These are phyloP conservation scores for Heterocephalus glaber DNA, from an alignment of 2,113 vertebrate species.

Conservation along the genomic window DNA sequence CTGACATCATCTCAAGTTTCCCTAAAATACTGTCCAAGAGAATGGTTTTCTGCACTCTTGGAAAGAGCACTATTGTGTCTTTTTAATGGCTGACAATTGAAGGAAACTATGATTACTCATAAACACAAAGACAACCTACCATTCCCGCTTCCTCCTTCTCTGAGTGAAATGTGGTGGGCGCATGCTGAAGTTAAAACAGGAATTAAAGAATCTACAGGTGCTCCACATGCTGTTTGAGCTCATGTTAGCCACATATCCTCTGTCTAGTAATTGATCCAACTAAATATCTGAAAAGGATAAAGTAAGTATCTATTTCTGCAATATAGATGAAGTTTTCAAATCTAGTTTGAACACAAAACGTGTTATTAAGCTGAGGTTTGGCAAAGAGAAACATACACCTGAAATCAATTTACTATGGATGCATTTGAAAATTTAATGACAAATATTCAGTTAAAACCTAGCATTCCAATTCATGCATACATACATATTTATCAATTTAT, in stretches of 20 bases:
- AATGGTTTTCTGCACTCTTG: slow-evolving; percentile 22
- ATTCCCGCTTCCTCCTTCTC: neutral
- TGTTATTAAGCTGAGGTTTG: slow-evolving; percentile 29
- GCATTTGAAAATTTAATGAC: slow-evolving; percentile 53
- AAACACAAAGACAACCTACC: slow-evolving; percentile 33
- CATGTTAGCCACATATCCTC: neutral
- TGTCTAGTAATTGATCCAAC: slow-evolving; percentile 19
- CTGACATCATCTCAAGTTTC: slow-evolving; percentile 59
- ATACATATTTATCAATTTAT: slow-evolving; percentile 63
- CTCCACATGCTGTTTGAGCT: neutral
- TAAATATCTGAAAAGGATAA: slow-evolving; percentile 4
- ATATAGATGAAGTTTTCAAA: neutral
- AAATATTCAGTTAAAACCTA: slow-evolving; percentile 42
- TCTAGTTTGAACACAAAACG: slow-evolving; percentile 20
- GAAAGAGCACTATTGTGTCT: slow-evolving; percentile 46
- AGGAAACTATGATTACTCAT: slow-evolving; percentile 1
- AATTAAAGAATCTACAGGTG: slow-evolving; percentile 58
- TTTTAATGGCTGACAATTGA: slow-evolving; percentile 53
- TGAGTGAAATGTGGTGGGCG: neutral
- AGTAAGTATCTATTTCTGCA: neutral
- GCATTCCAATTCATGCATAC: neutral
- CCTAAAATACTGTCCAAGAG: slow-evolving; percentile 54
- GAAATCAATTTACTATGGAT: slow-evolving; percentile 47
- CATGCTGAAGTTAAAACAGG: neutral
- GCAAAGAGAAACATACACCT: slow-evolving; percentile 21